Evolutionary conservation across 2,797 vertebrate genomes (phyloP).

Genomic region (Cercopithecus diana): DNA sequence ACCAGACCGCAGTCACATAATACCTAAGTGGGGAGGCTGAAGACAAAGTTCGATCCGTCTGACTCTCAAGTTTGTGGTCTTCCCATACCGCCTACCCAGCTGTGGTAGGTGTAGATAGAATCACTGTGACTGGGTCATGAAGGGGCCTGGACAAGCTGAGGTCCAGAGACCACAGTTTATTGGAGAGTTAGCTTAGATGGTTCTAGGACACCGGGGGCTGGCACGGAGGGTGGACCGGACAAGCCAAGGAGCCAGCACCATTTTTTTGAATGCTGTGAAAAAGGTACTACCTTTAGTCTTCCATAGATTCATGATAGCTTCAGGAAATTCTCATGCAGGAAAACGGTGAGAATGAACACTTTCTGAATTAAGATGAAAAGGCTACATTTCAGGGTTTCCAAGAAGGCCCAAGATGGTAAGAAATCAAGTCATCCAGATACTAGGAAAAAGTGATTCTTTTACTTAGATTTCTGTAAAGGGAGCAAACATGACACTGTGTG

Average conservation of each 20-base stretch:
- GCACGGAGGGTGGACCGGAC: accelerated
- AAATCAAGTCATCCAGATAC: conserved; percentile 82
- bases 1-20: not conserved
- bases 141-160: not conserved
- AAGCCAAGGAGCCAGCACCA: accelerated
- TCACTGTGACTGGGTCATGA: not conserved
- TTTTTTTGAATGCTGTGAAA: not conserved
- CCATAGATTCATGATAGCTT: not conserved
- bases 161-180: accelerated
- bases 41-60: too few species aligned
- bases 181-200: not conserved
- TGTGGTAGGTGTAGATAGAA: not conserved
- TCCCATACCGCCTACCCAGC: not conserved
- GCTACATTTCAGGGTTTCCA: conserved; percentile 79
- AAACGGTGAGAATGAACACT: conserved; percentile 70
- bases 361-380: conserved; percentile 75
- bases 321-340: not conserved
- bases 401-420: conserved; percentile 74
- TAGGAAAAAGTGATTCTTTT: conserved; percentile 83
- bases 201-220: accelerated
- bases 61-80: not conserved
- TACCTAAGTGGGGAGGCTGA: not conserved
- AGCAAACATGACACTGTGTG: conserved; percentile 73
- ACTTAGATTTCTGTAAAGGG: conserved; percentile 82
- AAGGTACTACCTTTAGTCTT: not conserved